Evolutionary conservation across 2,888 invertebrate species (phyloP).

Genomic region (Caenorhabditis sinica): DNA sequence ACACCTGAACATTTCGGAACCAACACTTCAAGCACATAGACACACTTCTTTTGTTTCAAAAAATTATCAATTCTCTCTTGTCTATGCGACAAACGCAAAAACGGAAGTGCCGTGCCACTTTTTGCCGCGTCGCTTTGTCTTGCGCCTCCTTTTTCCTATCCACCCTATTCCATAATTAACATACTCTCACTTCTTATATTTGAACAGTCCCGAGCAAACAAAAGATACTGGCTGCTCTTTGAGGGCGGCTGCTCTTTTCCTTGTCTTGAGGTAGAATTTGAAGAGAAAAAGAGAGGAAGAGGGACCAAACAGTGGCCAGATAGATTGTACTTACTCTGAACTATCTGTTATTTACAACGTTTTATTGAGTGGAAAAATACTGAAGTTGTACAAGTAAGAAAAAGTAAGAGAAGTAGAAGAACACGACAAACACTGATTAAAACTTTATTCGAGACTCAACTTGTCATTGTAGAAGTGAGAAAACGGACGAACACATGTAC

Average conservation of each 20-base stretch:
- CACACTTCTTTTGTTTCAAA: slow-evolving; percentile 18
- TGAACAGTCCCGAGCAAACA: slow-evolving; percentile 59
- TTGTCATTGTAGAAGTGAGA: slow-evolving; percentile 14
- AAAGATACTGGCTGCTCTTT: slow-evolving; percentile 49
- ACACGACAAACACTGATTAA: slow-evolving; percentile 19
- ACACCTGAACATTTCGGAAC: neutral
- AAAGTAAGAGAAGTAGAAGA: neutral
- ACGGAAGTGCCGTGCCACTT: slow-evolving; percentile 61
- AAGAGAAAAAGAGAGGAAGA: neutral
- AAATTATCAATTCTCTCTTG: slow-evolving; percentile 43
- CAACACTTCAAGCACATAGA: neutral
- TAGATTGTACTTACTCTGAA: neutral
- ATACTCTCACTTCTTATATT: slow-evolving; percentile 62
- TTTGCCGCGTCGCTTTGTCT: slow-evolving; percentile 53
- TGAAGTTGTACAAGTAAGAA: slow-evolving; percentile 31
- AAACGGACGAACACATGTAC: neutral
- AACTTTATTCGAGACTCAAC: slow-evolving; percentile 17
- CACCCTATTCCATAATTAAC: slow-evolving; percentile 58
- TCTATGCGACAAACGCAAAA: slow-evolving; percentile 47
- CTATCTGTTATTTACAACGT: neutral
- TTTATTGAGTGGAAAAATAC: neutral
- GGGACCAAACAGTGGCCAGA: too few species aligned
- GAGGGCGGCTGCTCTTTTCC: slow-evolving; percentile 50
- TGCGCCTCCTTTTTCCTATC: slow-evolving; percentile 6
- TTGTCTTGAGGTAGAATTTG: slow-evolving; percentile 16